Conservation (phyloP, 53 echinoderm and acorn worm genomes). For the Zoroaster sp. region DNA sequence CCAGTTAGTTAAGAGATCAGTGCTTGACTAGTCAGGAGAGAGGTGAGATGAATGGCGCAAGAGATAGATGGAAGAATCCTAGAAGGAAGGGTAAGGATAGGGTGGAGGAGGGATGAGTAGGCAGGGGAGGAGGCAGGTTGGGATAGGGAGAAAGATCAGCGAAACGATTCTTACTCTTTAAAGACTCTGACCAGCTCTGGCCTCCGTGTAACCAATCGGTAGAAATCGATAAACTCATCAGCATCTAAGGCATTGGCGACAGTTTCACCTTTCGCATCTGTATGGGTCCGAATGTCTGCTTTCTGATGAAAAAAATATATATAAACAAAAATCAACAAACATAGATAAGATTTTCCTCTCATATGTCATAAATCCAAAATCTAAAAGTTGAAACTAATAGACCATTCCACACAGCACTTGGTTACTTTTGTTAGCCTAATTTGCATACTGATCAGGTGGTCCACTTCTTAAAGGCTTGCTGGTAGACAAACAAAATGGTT, state of each 20-base stretch:
- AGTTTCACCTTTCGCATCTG: conserved; percentile 34
- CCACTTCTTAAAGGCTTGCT: too few species aligned
- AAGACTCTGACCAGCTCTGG: conserved; percentile 75
- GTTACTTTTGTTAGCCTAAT: too few species aligned
- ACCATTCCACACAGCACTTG: too few species aligned
- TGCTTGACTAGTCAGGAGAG: too few species aligned
- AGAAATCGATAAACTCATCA: conserved; percentile 89
- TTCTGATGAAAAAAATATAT: conserved; percentile 6
- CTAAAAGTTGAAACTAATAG: too few species aligned
- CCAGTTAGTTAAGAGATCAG: too few species aligned
- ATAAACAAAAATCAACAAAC: too few species aligned
- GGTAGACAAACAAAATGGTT: too few species aligned
- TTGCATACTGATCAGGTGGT: too few species aligned
- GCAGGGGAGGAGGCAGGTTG: neutral
- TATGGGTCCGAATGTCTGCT: conserved; percentile 50
- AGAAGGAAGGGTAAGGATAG: neutral
- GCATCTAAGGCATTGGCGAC: conserved; percentile 70
- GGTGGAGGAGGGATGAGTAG: neutral
- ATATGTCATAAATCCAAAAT: too few species aligned
- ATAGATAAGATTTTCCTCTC: too few species aligned
- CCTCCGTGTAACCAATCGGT: conserved; percentile 79
- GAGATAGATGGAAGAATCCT: neutral
- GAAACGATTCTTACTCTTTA: conserved; percentile 21
- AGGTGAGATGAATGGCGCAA: too few species aligned
- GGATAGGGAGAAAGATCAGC: neutral